Evolutionary conservation across 2,797 vertebrate genomes (phyloP).

Genomic region (Zalophus californianus): DNA sequence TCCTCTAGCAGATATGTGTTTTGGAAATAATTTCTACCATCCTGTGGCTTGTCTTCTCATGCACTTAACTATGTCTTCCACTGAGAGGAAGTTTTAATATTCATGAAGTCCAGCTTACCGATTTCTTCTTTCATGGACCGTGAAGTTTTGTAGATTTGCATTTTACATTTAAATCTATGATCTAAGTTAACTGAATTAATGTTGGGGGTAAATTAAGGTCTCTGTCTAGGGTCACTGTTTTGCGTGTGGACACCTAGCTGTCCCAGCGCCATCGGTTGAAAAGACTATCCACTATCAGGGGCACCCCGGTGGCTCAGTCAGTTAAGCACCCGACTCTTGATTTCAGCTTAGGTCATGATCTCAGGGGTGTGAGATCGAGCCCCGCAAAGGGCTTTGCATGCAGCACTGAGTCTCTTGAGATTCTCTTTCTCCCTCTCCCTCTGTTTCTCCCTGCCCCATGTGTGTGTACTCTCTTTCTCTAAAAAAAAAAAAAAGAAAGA

Average conservation of each 20-base stretch:
- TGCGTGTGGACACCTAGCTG: fast-evolving
- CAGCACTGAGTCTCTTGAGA: no score
- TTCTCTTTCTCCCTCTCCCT: no score
- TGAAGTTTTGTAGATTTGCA: not conserved
- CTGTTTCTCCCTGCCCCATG: no score
- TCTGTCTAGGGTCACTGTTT: not conserved
- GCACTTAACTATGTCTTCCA: not conserved
- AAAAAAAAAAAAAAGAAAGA: no score
- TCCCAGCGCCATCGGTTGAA: not conserved
- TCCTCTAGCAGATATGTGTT: not conserved
- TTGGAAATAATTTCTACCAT: not conserved
- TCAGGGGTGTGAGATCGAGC: no score
- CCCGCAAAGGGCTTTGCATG: no score
- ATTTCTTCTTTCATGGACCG: not conserved
- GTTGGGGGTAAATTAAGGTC: no score
- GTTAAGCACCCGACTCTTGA: no score
- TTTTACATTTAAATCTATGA: not conserved
- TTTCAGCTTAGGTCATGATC: no score
- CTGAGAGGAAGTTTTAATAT: not conserved
- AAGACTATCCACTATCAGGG: not conserved
- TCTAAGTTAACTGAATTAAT: not conserved
- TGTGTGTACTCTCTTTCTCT: no score
- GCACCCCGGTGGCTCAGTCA: no score
- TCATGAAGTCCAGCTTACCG: not conserved
- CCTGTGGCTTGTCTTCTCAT: not conserved